Evolutionary conservation across 2,888 invertebrate genomes (phyloP).

Genomic region (Pelosia muscerda): DNA sequence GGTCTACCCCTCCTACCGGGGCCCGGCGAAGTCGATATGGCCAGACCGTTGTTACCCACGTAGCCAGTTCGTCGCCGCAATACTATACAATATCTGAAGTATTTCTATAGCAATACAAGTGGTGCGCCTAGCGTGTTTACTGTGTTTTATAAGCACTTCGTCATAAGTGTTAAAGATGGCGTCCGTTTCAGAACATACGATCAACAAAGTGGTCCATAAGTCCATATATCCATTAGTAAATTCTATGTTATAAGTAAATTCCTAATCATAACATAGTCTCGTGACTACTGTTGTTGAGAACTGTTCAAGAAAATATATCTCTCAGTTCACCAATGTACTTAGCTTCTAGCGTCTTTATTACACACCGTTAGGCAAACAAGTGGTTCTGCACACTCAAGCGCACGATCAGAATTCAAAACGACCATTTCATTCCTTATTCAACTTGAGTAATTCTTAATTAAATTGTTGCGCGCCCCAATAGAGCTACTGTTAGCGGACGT

Average conservation of each 20-base stretch:
- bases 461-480: conserved; percentile 54
- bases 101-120: too few species aligned
- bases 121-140: too few species aligned
- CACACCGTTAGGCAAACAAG: conserved; percentile 64
- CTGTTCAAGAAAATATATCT: conserved; percentile 28
- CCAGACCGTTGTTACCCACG: too few species aligned
- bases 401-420: conserved; percentile 65
- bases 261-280: neutral
- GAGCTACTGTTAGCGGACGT: conserved; percentile 56
- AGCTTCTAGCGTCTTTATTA: conserved; percentile 50
- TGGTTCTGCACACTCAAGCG: conserved; percentile 48
- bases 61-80: too few species aligned
- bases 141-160: too few species aligned
- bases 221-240: neutral
- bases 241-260: neutral
- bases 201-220: neutral
- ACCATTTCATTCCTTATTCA: conserved; percentile 63
- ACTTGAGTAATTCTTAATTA: conserved; percentile 63
- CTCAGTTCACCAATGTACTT: conserved; percentile 29
- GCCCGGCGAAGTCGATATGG: too few species aligned
- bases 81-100: too few species aligned
- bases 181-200: neutral
- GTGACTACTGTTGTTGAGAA: neutral
- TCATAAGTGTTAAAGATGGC: neutral
- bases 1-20: too few species aligned